A percentile compares a stretch with the other conserved stretches of the same genome.
Conservation (phyloP, 2,113 vertebrate genomes). For the Lasiurus cinereus region DNA sequence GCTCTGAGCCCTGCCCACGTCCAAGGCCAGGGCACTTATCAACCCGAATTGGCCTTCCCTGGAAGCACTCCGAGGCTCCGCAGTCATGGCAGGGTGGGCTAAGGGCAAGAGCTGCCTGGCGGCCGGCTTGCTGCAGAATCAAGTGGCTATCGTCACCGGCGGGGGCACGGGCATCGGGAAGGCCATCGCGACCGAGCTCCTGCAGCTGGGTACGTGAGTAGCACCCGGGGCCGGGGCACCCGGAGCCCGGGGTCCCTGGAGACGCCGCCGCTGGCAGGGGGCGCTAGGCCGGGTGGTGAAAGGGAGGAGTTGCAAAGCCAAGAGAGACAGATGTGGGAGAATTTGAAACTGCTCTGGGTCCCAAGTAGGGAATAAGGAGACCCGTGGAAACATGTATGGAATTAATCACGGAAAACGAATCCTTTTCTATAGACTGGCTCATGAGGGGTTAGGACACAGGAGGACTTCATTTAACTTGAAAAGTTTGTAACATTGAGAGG, state of each 20-base stretch:
- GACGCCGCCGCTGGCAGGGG: neutral
- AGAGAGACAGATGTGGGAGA: neutral
- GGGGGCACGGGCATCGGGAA: constrained; percentile 96
- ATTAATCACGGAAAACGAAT: neutral
- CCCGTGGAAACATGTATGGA: neutral
- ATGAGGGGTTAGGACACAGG: neutral
- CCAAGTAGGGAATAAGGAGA: neutral
- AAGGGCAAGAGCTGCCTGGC: constrained; percentile 42
- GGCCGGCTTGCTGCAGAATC: constrained; percentile 87
- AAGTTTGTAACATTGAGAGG: too few species aligned
- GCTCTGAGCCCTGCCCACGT: rapidly evolving
- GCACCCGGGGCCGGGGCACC: neutral
- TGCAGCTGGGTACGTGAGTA: constrained; percentile 89
- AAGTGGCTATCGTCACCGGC: constrained; percentile 94
- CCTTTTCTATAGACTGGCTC: neutral
- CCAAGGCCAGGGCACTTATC: rapidly evolving
- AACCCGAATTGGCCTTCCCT: rapidly evolving
- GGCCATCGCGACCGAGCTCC: constrained; percentile 91
- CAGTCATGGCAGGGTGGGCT: rapidly evolving
- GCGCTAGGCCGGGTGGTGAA: rapidly evolving
- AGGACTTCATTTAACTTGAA: neutral
- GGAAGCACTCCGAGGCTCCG: rapidly evolving
- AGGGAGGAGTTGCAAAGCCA: neutral
- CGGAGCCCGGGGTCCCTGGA: too few species aligned
- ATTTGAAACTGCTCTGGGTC: too few species aligned